Evolutionary conservation across 1,140 invertebrate genomes (phyloP).

Genomic region (Ridgeia piscesae): DNA sequence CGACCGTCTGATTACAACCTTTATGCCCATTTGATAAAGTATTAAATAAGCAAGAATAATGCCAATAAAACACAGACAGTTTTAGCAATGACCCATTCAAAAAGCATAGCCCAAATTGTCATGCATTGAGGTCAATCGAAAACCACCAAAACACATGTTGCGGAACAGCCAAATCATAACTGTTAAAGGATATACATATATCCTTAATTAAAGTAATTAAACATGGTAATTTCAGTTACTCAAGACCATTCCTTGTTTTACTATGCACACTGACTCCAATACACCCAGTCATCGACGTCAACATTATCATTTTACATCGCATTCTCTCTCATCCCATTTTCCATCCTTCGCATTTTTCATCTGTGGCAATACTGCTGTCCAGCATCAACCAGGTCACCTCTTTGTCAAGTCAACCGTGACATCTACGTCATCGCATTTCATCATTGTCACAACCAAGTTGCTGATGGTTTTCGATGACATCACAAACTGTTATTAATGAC

Average conservation of each 20-base stretch:
- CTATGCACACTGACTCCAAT: neutral
- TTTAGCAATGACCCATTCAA: no score
- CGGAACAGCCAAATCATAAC: no score
- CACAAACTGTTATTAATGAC: neutral
- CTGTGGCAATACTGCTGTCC: neutral
- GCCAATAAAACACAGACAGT: no score
- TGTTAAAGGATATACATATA: no score
- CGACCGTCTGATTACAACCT: neutral
- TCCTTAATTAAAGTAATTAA: no score
- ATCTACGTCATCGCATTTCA: neutral
- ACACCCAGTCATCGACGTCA: neutral
- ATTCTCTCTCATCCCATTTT: neutral
- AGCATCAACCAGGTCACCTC: neutral
- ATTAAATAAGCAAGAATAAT: neutral
- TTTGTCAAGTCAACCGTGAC: neutral
- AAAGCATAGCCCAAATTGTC: no score
- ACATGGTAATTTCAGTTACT: neutral
- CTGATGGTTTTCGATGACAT: neutral
- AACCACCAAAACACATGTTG: no score
- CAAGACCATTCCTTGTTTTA: neutral
- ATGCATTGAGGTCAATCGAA: no score
- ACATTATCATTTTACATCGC: neutral
- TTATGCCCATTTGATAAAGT: neutral
- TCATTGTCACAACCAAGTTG: neutral
- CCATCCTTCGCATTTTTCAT: neutral